phyloP scores from a whole-genome alignment of 2,888 invertebrate species.

The Lasioglossum leucozonium region DNA sequence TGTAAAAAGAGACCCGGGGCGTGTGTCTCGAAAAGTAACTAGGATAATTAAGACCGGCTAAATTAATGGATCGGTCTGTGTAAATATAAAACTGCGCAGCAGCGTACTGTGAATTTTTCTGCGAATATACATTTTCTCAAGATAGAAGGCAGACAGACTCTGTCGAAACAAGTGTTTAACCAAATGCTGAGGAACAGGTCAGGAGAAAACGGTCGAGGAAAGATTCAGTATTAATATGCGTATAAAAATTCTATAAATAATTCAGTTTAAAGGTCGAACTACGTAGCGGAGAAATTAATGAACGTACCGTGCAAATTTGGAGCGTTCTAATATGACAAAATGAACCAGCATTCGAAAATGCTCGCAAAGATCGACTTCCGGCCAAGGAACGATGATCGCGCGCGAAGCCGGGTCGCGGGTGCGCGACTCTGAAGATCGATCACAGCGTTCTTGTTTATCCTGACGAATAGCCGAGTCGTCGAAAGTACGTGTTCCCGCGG shows the following conservation, averaged over 20 bases:
- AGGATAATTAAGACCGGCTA: neutral
- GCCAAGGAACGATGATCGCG: neutral
- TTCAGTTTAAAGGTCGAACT: neutral
- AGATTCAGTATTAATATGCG: neutral
- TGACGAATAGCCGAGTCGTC: constrained; percentile 9
- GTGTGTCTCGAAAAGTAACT: neutral
- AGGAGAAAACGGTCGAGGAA: neutral
- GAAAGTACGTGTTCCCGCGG: neutral
- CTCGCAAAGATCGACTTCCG: neutral
- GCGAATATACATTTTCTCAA: neutral
- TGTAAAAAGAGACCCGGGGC: neutral
- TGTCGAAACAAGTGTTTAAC: neutral
- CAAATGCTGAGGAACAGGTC: too few relatives aligned
- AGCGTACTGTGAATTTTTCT: neutral
- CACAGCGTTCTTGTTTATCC: constrained; percentile 24
- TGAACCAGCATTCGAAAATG: neutral
- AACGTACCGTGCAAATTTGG: neutral
- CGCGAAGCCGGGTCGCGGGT: neutral
- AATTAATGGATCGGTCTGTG: neutral
- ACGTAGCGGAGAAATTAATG: neutral
- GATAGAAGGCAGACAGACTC: neutral
- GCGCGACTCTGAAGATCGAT: constrained; percentile 5
- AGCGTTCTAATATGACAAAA: neutral
- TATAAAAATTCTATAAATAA: neutral
- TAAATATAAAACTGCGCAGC: neutral